These are phyloP conservation scores for Trematomus loennbergii DNA, from an alignment of 2,113 vertebrate species.

Conservation along the genomic window DNA sequence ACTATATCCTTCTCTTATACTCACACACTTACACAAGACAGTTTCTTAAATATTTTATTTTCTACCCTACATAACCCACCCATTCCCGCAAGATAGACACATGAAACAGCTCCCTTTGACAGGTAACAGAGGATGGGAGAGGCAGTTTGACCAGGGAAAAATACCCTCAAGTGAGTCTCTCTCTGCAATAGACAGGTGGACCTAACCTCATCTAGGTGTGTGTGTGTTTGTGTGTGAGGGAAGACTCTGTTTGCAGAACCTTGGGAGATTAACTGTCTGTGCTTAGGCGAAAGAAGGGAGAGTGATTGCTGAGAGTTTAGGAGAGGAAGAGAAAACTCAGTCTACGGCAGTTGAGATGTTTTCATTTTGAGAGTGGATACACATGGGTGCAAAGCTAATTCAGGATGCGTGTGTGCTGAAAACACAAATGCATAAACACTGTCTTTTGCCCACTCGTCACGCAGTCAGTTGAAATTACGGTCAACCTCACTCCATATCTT, in stretches of 20 bases:
- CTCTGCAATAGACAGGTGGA: constrained; percentile 26
- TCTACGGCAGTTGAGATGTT: constrained; percentile 20
- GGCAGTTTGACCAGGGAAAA: neutral
- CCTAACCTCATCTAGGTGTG: constrained; percentile 21
- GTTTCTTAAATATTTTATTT: neutral
- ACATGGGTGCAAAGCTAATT: constrained; percentile 31
- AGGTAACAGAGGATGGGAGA: constrained; percentile 12
- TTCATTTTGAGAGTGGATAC: constrained; percentile 14
- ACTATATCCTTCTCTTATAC: too few relatives aligned
- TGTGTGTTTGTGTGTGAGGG: neutral
- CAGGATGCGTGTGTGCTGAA: constrained; percentile 31
- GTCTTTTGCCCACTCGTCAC: constrained; percentile 3
- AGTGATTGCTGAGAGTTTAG: constrained; percentile 33
- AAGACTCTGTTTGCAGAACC: constrained; percentile 1
- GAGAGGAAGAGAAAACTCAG: constrained; percentile 1
- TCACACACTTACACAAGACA: neutral
- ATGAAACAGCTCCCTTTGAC: constrained; percentile 5
- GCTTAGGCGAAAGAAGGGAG: constrained; percentile 13
- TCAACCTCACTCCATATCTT: constrained; percentile 29
- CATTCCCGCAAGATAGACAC: constrained; percentile 4
- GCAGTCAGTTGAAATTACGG: constrained; percentile 51
- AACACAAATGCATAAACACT: constrained; percentile 26
- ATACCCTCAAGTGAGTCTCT: constrained; percentile 12
- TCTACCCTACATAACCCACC: neutral
- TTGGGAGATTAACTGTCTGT: constrained; percentile 33